Percentiles rank a stretch among this genome's conserved stretches.
phyloP scores from a whole-genome alignment of 2,888 invertebrate species.

The Timema podura region DNA sequence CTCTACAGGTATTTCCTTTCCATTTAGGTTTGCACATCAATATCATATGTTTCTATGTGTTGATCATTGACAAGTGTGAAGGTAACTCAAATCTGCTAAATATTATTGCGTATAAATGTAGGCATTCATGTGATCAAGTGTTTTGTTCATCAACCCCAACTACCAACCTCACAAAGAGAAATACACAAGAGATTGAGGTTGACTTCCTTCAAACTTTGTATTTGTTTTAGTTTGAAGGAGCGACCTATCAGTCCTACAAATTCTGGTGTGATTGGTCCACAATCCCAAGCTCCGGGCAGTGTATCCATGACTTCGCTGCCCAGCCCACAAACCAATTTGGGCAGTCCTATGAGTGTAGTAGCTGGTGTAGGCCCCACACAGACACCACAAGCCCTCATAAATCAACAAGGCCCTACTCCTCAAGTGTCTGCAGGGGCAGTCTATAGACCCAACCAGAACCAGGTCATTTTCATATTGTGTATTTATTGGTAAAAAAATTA shows the following conservation, averaged over 20 bases:
- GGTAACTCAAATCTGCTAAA: too few species aligned
- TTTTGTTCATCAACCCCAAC: too few species aligned
- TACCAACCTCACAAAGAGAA: too few species aligned
- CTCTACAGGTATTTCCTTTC: too few species aligned
- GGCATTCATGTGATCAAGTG: too few species aligned
- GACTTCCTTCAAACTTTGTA: conserved; percentile 14
- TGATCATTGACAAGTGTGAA: too few species aligned
- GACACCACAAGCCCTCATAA: conserved; percentile 13
- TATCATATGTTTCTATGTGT: too few species aligned
- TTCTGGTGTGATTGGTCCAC: conserved; percentile 52
- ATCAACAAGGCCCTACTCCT: conserved; percentile 11
- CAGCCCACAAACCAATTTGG: conserved; percentile 53
- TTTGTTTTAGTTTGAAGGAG: conserved; percentile 54
- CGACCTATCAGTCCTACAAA: conserved; percentile 60
- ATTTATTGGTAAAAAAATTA: too few species aligned
- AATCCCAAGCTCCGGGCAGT: conserved; percentile 38
- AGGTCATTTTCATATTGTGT: neutral
- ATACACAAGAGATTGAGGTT: too few species aligned
- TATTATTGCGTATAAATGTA: too few species aligned
- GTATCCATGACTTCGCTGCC: conserved; percentile 47
- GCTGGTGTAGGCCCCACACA: neutral
- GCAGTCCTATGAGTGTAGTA: conserved; percentile 48
- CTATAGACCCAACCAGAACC: conserved; percentile 21
- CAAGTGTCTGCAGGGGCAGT: conserved; percentile 1
- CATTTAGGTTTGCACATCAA: too few species aligned